A percentile compares a stretch with the other conserved stretches of the same genome.
Conservation (phyloP, 2,797 vertebrate genomes). For the Xiphophorus birchmanni region DNA sequence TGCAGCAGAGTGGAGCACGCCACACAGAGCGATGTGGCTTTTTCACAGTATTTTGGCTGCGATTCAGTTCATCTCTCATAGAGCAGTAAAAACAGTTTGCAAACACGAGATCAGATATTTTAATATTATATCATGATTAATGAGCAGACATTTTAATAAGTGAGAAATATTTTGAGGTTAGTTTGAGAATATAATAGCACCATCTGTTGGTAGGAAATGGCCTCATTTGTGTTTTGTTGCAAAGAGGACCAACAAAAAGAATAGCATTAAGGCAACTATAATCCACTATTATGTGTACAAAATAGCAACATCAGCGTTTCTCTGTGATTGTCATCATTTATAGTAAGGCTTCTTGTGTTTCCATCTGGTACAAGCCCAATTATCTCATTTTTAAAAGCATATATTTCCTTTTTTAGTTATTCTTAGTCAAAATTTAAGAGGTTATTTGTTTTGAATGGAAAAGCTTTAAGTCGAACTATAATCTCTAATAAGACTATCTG, state of each 20-base stretch:
- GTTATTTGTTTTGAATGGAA: conserved; percentile 20
- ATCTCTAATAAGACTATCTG: conserved; percentile 45
- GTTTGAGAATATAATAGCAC: conserved; percentile 49
- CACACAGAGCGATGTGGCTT: conserved; percentile 47
- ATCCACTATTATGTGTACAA: conserved; percentile 30
- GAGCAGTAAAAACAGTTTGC: background rate
- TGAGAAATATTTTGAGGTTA: conserved; percentile 5
- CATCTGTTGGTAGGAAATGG: conserved; percentile 69
- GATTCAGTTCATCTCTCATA: conserved; percentile 9
- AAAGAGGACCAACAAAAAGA: conserved; percentile 20
- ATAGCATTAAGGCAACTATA: conserved; percentile 25
- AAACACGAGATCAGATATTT: background rate
- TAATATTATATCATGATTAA: background rate
- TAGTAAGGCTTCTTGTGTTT: conserved; percentile 35
- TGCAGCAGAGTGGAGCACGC: conserved; percentile 59
- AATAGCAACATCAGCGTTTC: conserved; percentile 35
- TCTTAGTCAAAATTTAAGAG: conserved; percentile 44
- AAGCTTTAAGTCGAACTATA: conserved; percentile 14
- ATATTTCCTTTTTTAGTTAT: conserved; percentile 42
- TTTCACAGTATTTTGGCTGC: conserved; percentile 24
- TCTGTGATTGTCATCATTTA: conserved; percentile 61
- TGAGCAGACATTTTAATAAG: background rate
- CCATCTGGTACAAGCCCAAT: conserved; percentile 65
- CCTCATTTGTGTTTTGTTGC: conserved; percentile 59
- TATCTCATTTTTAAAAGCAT: conserved; percentile 48